Percentiles rank a stretch among this genome's conserved stretches.
Evolutionary conservation across 92 coral and sea anemone genomes (phyloP).

Genomic region (Desmophyllum pertusum): DNA sequence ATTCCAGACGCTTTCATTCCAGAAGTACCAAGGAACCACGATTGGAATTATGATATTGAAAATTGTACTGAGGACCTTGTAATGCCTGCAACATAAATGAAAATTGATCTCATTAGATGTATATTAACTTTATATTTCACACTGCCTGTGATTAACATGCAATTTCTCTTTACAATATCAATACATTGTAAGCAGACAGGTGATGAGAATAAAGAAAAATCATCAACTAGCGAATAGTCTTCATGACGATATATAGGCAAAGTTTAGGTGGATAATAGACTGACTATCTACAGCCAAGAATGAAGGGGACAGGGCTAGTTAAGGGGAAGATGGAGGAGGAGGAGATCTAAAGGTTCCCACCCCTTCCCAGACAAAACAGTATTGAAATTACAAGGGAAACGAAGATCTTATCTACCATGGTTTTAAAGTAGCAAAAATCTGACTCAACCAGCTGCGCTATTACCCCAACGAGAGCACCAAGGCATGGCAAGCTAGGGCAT

Average conservation of each 20-base stretch:
- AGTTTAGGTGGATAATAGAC: too few species aligned
- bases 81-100: constrained; percentile 50
- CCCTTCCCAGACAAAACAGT: not conserved
- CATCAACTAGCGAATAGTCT: not conserved
- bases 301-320: not conserved
- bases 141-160: not conserved
- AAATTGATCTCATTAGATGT: not conserved
- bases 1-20: constrained; percentile 80
- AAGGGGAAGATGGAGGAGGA: too few species aligned
- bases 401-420: too few species aligned
- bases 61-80: constrained; percentile 47
- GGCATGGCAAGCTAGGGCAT: too few species aligned
- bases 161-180: not conserved
- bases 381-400: too few species aligned
- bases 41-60: constrained; percentile 63
- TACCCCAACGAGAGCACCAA: too few species aligned
- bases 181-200: not conserved
- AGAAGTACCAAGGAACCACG: constrained; percentile 65
- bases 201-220: not conserved
- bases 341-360: too few species aligned
- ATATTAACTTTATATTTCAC: too few species aligned
- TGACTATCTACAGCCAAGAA: too few species aligned
- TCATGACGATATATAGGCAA: too few species aligned
- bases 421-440: too few species aligned
- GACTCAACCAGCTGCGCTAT: too few species aligned